Percentiles rank a stretch among this genome's conserved stretches.
These are phyloP conservation scores for Rhyacophila evoluta DNA, from an alignment of 2,888 invertebrate genomes.

Conservation along the genomic window DNA sequence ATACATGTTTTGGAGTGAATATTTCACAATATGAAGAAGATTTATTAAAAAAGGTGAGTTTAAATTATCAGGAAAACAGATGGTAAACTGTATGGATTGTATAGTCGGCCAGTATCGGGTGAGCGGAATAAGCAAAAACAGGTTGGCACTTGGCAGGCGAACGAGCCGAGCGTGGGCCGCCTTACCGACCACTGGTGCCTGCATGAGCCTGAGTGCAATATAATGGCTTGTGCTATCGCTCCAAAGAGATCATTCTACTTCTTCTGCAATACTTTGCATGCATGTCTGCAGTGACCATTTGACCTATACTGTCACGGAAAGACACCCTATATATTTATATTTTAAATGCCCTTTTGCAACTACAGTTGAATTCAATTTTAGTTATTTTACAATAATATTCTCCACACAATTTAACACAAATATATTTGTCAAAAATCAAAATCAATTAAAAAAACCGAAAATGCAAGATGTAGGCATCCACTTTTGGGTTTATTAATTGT, in stretches of 20 bases:
- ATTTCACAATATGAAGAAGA: no score
- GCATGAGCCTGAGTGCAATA: neutral
- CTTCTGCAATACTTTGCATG: neutral
- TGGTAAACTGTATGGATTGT: neutral
- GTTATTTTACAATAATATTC: no score
- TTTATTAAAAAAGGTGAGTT: no score
- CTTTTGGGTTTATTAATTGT: neutral
- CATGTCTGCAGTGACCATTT: neutral
- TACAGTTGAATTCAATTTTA: no score
- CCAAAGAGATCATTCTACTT: neutral
- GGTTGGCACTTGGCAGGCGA: constrained; percentile 21
- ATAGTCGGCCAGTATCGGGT: neutral
- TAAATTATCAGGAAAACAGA: no score
- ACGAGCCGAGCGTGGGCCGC: neutral
- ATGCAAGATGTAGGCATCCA: neutral
- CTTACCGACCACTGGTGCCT: neutral
- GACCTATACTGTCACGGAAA: neutral
- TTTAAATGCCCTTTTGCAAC: no score
- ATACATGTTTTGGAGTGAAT: no score
- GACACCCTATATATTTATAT: no score
- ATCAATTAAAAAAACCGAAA: no score
- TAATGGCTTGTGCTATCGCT: neutral
- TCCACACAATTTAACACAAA: no score
- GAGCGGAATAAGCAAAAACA: neutral
- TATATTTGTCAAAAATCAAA: no score